Conservation (phyloP, 2,888 invertebrate genomes). For the Meandrusa payeni region DNA sequence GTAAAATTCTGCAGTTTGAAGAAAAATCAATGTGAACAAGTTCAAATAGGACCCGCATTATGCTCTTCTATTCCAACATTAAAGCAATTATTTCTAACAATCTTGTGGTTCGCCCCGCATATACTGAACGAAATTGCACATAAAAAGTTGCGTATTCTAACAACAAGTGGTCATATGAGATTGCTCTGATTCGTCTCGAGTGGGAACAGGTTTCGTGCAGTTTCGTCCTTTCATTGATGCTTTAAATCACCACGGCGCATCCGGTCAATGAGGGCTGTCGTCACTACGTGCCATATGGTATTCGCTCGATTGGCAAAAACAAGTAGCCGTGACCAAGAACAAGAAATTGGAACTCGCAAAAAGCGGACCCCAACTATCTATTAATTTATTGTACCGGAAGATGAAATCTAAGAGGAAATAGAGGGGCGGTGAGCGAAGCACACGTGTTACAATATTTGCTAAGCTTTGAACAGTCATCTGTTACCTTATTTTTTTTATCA, state of each 20-base stretch:
- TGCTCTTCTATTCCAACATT: conserved; percentile 54
- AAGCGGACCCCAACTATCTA: conserved; percentile 53
- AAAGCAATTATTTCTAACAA: conserved; percentile 72
- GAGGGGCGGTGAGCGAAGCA: conserved; percentile 64
- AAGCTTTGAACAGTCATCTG: conserved; percentile 70
- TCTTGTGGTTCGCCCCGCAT: conserved; percentile 72
- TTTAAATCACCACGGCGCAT: conserved; percentile 43
- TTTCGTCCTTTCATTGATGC: conserved; percentile 39
- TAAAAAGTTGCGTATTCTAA: conserved; percentile 66
- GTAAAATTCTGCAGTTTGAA: conserved; percentile 39
- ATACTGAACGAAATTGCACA: conserved; percentile 61
- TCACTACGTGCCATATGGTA: conserved; percentile 54
- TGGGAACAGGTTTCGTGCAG: conserved; percentile 51
- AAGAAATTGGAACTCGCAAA: conserved; percentile 53
- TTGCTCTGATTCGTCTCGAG: conserved; percentile 45
- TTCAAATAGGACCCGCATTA: conserved; percentile 64
- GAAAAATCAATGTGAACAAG: no score
- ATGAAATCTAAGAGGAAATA: conserved; percentile 79
- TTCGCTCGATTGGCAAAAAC: conserved; percentile 43
- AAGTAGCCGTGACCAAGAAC: conserved; percentile 58
- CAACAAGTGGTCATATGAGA: conserved; percentile 51
- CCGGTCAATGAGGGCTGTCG: conserved; percentile 54
- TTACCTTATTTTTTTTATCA: no score
- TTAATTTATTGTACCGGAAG: conserved; percentile 78
- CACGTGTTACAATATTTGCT: conserved; percentile 81